Conservation (phyloP, 2,888 invertebrate species). For the Cactoblastis cactorum region DNA sequence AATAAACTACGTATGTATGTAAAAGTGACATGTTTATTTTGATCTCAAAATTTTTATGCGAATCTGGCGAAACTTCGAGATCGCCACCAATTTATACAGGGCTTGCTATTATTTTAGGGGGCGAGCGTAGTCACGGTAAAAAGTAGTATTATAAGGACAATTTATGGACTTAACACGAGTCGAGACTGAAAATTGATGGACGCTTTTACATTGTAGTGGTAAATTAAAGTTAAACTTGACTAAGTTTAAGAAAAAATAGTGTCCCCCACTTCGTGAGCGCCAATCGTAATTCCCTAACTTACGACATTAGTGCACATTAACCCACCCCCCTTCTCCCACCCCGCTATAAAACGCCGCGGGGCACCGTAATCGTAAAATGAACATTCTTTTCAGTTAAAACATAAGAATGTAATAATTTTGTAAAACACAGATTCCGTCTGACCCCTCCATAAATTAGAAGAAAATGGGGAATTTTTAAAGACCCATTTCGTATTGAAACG, state of each 20-base stretch:
- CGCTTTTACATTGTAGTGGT: background rate
- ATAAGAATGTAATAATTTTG: constrained; percentile 9
- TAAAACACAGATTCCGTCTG: constrained; percentile 10
- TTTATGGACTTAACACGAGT: no score
- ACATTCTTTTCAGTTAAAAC: constrained; percentile 12
- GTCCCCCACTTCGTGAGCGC: constrained; percentile 26
- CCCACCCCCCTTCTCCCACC: constrained; percentile 24
- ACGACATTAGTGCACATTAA: constrained; percentile 29
- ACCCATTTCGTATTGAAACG: constrained; percentile 8
- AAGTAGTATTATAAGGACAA: no score
- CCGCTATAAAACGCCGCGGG: constrained; percentile 19
- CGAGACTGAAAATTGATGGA: no score
- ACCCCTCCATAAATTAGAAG: constrained; percentile 12
- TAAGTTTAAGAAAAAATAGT: background rate
- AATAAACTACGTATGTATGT: no score
- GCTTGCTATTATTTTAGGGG: no score
- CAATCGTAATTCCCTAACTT: constrained; percentile 34
- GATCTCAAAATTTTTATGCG: no score
- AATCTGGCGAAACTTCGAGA: no score
- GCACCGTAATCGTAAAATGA: constrained; percentile 2
- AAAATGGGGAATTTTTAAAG: constrained; percentile 13
- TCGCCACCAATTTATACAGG: no score
- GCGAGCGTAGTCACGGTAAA: no score
- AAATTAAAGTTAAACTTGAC: background rate
- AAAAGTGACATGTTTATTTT: no score